Percentiles rank a stretch among this genome's conserved stretches.
These are phyloP conservation scores for Taphrorychus bicolor DNA, from an alignment of 2,888 invertebrate genomes.

Conservation along the genomic window DNA sequence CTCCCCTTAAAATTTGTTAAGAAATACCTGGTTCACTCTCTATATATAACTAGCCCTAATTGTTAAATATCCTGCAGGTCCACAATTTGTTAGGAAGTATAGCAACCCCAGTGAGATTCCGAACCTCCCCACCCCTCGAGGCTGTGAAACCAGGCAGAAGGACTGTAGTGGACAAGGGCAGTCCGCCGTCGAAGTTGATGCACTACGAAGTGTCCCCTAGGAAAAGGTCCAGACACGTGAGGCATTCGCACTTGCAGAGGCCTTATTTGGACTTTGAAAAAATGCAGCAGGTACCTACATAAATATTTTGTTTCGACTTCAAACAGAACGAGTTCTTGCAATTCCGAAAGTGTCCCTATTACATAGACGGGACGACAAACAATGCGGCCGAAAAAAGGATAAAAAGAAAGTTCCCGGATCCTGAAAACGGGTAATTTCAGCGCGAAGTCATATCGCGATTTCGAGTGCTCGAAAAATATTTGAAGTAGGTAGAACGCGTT, in stretches of 20 bases:
- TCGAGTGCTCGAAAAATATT: constrained; percentile 56
- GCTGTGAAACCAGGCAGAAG: constrained; percentile 76
- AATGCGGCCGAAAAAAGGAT: constrained; percentile 9
- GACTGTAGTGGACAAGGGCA: constrained; percentile 56
- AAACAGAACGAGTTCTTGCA: constrained; percentile 3
- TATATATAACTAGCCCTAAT: no score
- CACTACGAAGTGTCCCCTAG: constrained; percentile 67
- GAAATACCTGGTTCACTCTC: no score
- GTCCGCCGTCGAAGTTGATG: constrained; percentile 62
- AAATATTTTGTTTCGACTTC: no score
- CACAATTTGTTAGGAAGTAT: constrained; percentile 70
- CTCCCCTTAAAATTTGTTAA: no score
- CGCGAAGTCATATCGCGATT: constrained; percentile 49
- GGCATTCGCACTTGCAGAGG: constrained; percentile 73
- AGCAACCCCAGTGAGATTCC: constrained; percentile 86
- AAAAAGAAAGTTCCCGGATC: constrained; percentile 12
- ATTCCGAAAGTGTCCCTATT: neutral
- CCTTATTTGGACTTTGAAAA: constrained; percentile 96
- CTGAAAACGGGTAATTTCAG: constrained; percentile 43
- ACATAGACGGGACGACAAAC: constrained; percentile 10
- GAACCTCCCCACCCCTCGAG: constrained; percentile 89
- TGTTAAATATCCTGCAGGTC: no score
- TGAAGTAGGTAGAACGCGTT: constrained; percentile 46
- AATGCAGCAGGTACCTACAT: constrained; percentile 97
- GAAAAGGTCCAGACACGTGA: constrained; percentile 68